phyloP scores from a whole-genome alignment of 2,797 vertebrate genomes.

The Lagodon rhomboides region DNA sequence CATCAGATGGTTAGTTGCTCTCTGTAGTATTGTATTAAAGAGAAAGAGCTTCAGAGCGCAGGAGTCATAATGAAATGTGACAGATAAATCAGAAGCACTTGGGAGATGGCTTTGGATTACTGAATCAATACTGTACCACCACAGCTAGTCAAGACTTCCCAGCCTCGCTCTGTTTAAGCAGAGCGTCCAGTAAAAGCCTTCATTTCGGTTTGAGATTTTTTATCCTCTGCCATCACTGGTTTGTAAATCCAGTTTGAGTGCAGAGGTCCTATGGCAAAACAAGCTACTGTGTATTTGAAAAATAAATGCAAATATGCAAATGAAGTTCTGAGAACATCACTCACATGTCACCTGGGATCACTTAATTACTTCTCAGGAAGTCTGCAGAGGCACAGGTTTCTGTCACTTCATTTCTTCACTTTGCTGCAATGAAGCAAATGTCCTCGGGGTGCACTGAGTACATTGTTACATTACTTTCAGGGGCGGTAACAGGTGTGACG shows the following conservation, averaged over 20 bases:
- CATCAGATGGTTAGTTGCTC: constrained; percentile 70
- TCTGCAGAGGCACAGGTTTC: background rate
- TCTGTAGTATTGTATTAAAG: constrained; percentile 70
- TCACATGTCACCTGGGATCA: constrained; percentile 17
- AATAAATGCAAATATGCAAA: constrained; percentile 29
- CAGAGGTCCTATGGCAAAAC: constrained; percentile 17
- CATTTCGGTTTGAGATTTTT: constrained; percentile 20
- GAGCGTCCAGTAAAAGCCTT: constrained; percentile 35
- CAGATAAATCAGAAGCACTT: constrained; percentile 81
- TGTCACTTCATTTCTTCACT: background rate
- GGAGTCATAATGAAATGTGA: constrained; percentile 81
- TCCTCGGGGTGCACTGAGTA: constrained; percentile 19
- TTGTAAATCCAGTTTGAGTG: constrained; percentile 29
- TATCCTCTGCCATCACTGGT: constrained; percentile 24
- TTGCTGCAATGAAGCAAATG: constrained; percentile 14
- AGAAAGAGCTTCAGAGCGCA: constrained; percentile 70
- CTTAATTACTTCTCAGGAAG: constrained; percentile 15
- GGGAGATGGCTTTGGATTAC: constrained; percentile 78
- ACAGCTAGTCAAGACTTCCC: constrained; percentile 54
- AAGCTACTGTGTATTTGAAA: constrained; percentile 14
- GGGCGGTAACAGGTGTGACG: background rate
- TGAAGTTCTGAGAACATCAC: constrained; percentile 1
- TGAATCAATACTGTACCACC: constrained; percentile 77
- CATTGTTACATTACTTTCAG: constrained; percentile 21
- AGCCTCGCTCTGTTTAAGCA: constrained; percentile 51